Evolutionary conservation across 1,140 invertebrate genomes (phyloP).

Genomic region (Tenebrio molitor): DNA sequence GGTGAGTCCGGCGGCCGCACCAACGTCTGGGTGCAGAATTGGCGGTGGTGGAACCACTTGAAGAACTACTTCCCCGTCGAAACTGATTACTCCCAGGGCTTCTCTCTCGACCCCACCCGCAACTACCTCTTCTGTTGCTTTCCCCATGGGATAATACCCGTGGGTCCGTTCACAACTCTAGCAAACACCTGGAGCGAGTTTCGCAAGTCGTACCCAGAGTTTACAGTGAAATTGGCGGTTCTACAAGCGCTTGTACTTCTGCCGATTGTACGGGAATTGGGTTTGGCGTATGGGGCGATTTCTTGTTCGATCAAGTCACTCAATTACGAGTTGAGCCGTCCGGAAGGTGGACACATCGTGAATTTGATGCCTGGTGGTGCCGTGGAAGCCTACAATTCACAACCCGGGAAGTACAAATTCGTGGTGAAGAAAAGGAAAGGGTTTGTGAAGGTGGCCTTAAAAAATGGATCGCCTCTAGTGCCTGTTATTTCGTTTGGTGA

Average conservation of each 20-base stretch:
- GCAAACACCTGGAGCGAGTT: background rate
- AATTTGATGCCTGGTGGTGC: background rate
- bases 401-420: too few species aligned
- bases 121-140: conserved; percentile 27
- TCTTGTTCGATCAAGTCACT: background rate
- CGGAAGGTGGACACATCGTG: too few species aligned
- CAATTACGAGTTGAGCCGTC: too few species aligned
- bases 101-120: background rate
- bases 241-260: background rate
- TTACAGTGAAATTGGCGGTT: background rate
- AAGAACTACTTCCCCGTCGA: conserved; percentile 21
- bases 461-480: too few species aligned
- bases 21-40: background rate
- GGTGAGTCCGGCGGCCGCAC: conserved; percentile 9
- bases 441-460: conserved; percentile 83
- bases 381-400: background rate
- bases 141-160: conserved; percentile 21
- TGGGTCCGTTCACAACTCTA: background rate
- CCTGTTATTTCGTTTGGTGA: conserved; percentile 95
- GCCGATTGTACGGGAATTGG: conserved; percentile 6
- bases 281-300: background rate
- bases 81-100: background rate
- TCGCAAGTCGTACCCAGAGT: conserved; percentile 1
- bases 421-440: conserved; percentile 81
- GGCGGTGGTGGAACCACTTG: conserved; percentile 22